Percentiles rank a stretch among this genome's conserved stretches.
These are phyloP conservation scores for Gobio gobio DNA, from an alignment of 2,113 vertebrate species.

Conservation along the genomic window DNA sequence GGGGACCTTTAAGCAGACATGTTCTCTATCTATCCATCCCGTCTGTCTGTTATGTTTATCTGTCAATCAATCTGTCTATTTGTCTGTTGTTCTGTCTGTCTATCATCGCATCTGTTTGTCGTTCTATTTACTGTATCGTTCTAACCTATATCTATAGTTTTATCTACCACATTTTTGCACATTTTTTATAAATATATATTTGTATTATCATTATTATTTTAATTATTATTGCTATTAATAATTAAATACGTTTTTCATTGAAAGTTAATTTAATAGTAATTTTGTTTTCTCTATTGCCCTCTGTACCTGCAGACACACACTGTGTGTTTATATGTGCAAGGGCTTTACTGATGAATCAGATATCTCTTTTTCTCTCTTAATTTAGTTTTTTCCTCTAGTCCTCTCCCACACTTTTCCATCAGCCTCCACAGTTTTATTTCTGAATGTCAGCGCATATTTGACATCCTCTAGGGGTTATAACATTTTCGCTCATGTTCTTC, in stretches of 20 bases:
- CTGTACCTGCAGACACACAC: neutral
- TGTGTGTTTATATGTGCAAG: neutral
- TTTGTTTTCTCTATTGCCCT: neutral
- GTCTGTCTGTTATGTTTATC: too few relatives aligned
- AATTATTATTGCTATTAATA: neutral
- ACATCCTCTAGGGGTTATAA: constrained; percentile 1
- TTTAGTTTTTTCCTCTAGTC: neutral
- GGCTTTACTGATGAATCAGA: neutral
- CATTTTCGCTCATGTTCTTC: neutral
- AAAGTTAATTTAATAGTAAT: neutral
- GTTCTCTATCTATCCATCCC: too few relatives aligned
- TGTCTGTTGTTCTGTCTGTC: too few relatives aligned
- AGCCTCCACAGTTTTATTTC: constrained; percentile 21
- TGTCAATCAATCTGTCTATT: too few relatives aligned
- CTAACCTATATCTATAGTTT: too few relatives aligned
- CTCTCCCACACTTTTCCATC: neutral
- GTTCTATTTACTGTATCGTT: too few relatives aligned
- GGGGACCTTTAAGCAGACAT: too few relatives aligned
- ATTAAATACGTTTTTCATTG: neutral
- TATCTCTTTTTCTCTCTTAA: neutral
- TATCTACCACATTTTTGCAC: too few relatives aligned
- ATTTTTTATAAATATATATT: too few relatives aligned
- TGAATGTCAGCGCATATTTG: neutral
- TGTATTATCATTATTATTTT: neutral
- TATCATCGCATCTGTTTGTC: too few relatives aligned